These are phyloP conservation scores for Andrena chrysosceles DNA, from an alignment of 2,888 invertebrate species.

Conservation along the genomic window DNA sequence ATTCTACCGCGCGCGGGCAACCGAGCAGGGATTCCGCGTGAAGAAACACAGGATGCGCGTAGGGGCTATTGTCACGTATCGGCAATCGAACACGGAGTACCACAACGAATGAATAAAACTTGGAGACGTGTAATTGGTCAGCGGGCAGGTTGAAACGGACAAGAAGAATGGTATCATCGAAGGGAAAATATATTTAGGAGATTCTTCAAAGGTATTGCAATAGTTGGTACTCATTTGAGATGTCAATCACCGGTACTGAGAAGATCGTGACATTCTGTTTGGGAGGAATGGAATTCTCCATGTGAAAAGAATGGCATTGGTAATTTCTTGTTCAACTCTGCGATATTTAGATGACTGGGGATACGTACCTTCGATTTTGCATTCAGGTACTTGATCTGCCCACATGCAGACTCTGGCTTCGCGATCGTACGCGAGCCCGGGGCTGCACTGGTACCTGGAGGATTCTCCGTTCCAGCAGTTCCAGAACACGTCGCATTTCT, in stretches of 20 bases:
- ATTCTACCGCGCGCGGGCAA: neutral
- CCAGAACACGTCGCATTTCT: slow-evolving; percentile 97
- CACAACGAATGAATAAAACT: slow-evolving; percentile 27
- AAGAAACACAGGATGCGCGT: slow-evolving; percentile 54
- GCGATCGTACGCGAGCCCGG: slow-evolving; percentile 97
- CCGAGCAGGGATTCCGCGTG: slow-evolving; percentile 18
- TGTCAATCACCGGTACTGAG: neutral
- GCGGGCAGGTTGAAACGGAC: too few relatives aligned
- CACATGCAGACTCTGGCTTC: slow-evolving; percentile 98
- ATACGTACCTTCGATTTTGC: slow-evolving; percentile 92
- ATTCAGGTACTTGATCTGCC: slow-evolving; percentile 97
- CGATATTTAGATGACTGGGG: too few relatives aligned
- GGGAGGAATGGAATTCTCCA: neutral
- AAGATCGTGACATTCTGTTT: neutral
- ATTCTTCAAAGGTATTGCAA: neutral
- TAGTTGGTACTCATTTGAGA: neutral
- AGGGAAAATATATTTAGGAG: slow-evolving; percentile 3
- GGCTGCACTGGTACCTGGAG: slow-evolving; percentile 97
- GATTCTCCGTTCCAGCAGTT: slow-evolving; percentile 98
- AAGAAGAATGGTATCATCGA: neutral
- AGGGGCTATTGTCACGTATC: slow-evolving; percentile 43
- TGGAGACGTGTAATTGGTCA: neutral
- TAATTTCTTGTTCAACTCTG: slow-evolving; percentile 32
- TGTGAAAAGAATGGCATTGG: too few relatives aligned
- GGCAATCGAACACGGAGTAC: slow-evolving; percentile 14